Conservation (phyloP, 1,140 invertebrate species). For the Aphaenogaster rudis region DNA sequence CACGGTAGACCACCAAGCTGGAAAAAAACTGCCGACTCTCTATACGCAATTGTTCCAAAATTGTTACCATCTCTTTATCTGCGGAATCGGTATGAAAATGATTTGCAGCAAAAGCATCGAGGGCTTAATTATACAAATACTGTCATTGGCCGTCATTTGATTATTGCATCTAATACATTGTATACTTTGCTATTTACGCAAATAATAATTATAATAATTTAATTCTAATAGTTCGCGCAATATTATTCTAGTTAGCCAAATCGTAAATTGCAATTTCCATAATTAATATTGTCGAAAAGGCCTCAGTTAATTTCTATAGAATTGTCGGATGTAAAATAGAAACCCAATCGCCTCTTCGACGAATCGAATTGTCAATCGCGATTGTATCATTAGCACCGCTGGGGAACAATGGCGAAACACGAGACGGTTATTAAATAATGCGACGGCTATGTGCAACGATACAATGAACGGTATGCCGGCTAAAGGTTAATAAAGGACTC, state of each 20-base stretch:
- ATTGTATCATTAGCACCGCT: neutral
- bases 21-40: neutral
- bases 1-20: neutral
- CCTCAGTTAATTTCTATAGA: neutral
- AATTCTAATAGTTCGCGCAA: neutral
- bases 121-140: neutral
- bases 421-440: slow-evolving; percentile 27
- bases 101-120: neutral
- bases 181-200: neutral
- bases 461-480: neutral
- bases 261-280: neutral
- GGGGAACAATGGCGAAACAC: slow-evolving; percentile 1
- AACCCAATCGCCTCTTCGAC: neutral
- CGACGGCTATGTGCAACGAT: neutral
- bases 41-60: neutral
- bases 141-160: neutral
- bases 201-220: slow-evolving; percentile 24
- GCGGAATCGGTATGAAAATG: neutral
- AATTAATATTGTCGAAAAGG: neutral
- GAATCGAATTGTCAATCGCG: slow-evolving; percentile 28
- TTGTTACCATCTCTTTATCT: neutral
- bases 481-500: slow-evolving; percentile 9
- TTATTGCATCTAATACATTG: neutral
- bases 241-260: neutral
- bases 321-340: neutral